Evolutionary conservation across 2,113 vertebrate species (phyloP).

Genomic region (Seriola aureovittata): DNA sequence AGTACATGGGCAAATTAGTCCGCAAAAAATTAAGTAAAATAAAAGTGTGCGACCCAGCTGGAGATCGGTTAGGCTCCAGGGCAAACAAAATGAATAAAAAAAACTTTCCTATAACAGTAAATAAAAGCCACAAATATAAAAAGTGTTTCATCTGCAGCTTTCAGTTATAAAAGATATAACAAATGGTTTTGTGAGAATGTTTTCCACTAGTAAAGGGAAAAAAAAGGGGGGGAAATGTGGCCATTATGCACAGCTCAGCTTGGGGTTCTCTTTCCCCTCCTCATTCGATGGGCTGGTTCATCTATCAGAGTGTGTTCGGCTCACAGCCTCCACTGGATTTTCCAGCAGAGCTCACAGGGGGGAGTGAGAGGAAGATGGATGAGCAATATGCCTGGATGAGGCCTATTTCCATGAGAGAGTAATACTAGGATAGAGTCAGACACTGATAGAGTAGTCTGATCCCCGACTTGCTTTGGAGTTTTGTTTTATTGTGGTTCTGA

Average conservation of each 20-base stretch:
- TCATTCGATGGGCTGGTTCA: constrained; percentile 38
- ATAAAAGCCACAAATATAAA: neutral
- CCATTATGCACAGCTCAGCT: constrained; percentile 8
- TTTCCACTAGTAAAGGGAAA: constrained; percentile 37
- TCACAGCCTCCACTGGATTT: constrained; percentile 51
- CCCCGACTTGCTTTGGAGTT: constrained; percentile 2
- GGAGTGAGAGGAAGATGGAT: constrained; percentile 61
- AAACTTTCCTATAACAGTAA: neutral
- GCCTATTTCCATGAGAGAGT: constrained; percentile 53
- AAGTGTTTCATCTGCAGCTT: constrained; percentile 7
- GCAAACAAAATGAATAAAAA: neutral
- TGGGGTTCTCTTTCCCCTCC: constrained; percentile 33
- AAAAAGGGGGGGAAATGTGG: constrained; percentile 18
- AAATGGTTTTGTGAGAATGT: constrained; percentile 25
- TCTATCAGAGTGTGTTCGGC: constrained; percentile 63
- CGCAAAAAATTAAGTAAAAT: constrained; percentile 7
- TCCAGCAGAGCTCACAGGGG: constrained; percentile 44
- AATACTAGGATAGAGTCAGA: constrained; percentile 33
- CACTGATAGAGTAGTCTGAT: constrained; percentile 27
- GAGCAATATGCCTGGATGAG: constrained; percentile 50
- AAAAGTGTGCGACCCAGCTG: constrained; percentile 10
- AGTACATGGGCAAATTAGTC: neutral
- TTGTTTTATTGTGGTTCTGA: neutral
- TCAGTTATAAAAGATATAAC: neutral
- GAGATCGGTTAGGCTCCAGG: neutral